These are phyloP conservation scores for Solea solea DNA, from an alignment of 2,113 vertebrate genomes.

Conservation along the genomic window DNA sequence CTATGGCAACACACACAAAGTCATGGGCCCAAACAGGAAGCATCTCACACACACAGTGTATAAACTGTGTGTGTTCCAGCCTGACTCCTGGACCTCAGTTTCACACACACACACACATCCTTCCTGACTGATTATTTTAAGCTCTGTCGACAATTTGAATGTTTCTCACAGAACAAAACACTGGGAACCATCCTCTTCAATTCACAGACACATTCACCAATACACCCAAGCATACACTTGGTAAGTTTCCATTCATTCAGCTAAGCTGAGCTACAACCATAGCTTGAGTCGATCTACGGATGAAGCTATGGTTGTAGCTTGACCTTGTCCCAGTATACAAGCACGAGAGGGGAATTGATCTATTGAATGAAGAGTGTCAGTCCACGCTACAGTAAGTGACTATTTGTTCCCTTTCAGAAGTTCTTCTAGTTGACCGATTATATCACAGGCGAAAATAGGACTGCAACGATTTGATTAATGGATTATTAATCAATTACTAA, in stretches of 20 bases:
- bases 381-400: too few species aligned
- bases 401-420: too few species aligned
- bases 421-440: too few species aligned
- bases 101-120: conserved; percentile 75
- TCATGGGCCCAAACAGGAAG: conserved; percentile 65
- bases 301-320: too few species aligned
- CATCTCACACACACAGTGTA: conserved; percentile 37
- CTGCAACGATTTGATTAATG: too few species aligned
- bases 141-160: conserved; percentile 63
- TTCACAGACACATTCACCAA: conserved; percentile 21
- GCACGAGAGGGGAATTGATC: too few species aligned
- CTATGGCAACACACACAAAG: conserved; percentile 53
- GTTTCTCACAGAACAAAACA: conserved; percentile 29
- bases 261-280: too few species aligned
- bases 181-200: background rate
- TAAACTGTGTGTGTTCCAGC: conserved; percentile 48
- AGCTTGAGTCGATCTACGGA: too few species aligned
- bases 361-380: too few species aligned
- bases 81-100: conserved; percentile 51
- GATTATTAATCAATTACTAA: too few species aligned
- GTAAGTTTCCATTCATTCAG: background rate
- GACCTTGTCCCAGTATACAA: too few species aligned
- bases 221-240: conserved; percentile 12
- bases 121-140: conserved; percentile 74
- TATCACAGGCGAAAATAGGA: too few species aligned